Base-by-base conservation (phyloP, 1,140 invertebrate species). In the Calephelis virginiensis region DNA sequence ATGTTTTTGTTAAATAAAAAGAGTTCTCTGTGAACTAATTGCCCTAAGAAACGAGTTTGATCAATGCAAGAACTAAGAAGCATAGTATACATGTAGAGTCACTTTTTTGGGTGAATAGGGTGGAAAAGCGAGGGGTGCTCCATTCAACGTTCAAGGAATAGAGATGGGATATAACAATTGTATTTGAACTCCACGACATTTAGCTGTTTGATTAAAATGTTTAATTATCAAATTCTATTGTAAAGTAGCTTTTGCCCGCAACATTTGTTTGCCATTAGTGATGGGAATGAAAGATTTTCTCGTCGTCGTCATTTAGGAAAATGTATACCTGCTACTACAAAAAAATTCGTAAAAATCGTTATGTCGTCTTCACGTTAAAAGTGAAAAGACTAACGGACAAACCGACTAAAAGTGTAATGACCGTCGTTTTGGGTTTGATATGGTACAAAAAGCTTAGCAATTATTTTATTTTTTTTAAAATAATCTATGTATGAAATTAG, bases 41-140 rank as follows among this genome's bases (percentile, higher is more conserved):
- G 60, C 43, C 13, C 40, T n/a, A 62, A 67, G 64, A 49, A 61
- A 45, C 17, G 17, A 63, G 64, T 40, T 66, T 72, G 71, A 72
- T 69, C 61, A 69, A 60, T 61, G 65, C 53, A 67, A 60, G 60
- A 62, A 67, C 43, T 47, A 53, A 14, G 14, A 28, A 28, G 28
- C 28, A 28, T 17, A 1, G 6, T 53, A 53, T 53, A 53, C 50
- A 17, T 53, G 28, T 53, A 53, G n/a, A 50, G 14, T 53, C 13
- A 13, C 17, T 14, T 53, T 53, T 53, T 53, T 53, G 50, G 13
- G 50, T 17, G 50, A 17, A 53, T 13, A 53, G 50, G 50, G 50
- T 17, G 14, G 50, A 53, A 53, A 43, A 53, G 50, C 49, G 49
- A 53, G 49, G 49, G 49, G 49, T 7, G 49, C 13, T 53, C 49